Conservation (phyloP, 1,140 invertebrate genomes). For the Bombus cullumanus region DNA sequence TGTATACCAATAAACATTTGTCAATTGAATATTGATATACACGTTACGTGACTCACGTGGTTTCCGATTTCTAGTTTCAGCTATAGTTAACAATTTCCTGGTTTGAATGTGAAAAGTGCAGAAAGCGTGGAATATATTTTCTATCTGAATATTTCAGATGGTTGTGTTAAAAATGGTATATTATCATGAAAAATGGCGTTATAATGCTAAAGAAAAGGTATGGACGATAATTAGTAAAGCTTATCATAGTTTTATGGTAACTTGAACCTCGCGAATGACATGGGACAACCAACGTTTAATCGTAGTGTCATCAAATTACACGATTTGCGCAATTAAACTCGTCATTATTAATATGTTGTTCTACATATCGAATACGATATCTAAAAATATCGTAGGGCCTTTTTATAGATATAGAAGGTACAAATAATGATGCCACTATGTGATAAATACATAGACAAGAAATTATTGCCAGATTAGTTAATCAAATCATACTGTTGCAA, state of each 20-base stretch:
- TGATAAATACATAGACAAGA: too few species aligned
- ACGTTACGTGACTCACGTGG: neutral
- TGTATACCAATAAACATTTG: neutral
- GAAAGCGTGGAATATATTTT: neutral
- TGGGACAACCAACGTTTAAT: neutral
- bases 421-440: too few species aligned
- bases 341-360: neutral
- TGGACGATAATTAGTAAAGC: neutral
- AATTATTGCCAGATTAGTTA: too few species aligned
- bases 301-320: neutral
- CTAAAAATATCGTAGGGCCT: too few species aligned
- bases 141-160: neutral
- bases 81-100: neutral
- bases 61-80: neutral
- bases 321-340: neutral
- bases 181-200: neutral
- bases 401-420: too few species aligned
- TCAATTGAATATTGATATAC: neutral
- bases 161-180: too few species aligned
- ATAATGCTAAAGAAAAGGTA: neutral
- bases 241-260: neutral
- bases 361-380: neutral
- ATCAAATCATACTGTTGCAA: too few species aligned
- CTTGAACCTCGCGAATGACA: neutral
- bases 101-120: neutral